Conservation (phyloP, 2,113 vertebrate species). For the Uropsilus gracilis region DNA sequence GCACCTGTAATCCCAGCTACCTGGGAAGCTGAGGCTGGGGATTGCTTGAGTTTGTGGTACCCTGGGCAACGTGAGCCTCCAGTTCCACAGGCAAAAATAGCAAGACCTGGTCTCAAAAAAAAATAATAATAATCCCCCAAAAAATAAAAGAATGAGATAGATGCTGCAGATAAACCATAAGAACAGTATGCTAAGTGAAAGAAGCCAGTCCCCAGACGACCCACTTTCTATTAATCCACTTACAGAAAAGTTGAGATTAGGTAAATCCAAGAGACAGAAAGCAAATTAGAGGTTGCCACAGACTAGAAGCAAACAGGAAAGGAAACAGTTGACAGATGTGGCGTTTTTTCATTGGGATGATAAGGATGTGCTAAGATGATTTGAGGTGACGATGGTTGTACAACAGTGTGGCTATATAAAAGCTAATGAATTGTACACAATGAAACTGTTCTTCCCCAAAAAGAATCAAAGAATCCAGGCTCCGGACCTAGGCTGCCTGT, state of each 20-base stretch:
- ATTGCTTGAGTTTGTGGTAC: no score
- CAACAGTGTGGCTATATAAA: neutral
- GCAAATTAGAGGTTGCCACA: neutral
- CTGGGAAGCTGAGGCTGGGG: no score
- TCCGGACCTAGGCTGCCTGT: neutral
- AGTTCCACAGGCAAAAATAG: no score
- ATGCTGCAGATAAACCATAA: neutral
- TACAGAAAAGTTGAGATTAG: neutral
- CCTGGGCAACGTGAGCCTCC: no score
- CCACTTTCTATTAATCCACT: neutral
- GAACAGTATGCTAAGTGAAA: neutral
- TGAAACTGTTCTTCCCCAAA: no score
- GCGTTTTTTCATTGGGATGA: neutral
- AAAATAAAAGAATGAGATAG: neutral
- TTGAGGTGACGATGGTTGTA: neutral
- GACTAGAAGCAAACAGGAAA: neutral
- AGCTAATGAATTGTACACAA: neutral
- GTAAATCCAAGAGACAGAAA: neutral
- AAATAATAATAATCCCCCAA: no score
- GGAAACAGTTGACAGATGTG: neutral
- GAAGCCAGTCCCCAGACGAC: neutral
- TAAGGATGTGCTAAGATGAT: neutral
- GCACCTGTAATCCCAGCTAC: no score
- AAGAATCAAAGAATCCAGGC: no score
- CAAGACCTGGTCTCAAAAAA: no score